Evolutionary conservation across 2,888 invertebrate species (phyloP), one percentile per base, ranked within the genome.

Genomic region (Watsonalla binaria): DNA sequence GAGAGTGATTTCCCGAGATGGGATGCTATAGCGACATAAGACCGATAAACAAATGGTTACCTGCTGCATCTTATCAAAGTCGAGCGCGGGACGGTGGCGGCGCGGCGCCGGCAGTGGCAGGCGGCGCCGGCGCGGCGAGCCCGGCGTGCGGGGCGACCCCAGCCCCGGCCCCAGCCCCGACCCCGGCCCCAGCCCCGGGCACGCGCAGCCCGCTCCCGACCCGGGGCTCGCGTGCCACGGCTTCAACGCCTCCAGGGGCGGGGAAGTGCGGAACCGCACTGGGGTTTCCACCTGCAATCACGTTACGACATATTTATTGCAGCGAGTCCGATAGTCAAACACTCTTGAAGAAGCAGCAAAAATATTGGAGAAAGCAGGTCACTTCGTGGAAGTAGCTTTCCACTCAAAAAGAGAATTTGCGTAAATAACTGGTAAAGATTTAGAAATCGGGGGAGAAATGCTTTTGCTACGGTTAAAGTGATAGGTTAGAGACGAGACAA

Each of bases 1-100:
- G n/a, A n/a, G n/a, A 24, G 24, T 24, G 24, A 24, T 4, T 24
- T 24, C 45, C 6, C 45, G 0, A 46, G 46, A 46, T 24, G 15
- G 8, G 15, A 15, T 9, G 46, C 4, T 15, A 46, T 9, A 24
- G 6, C 14, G 15, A 8, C 15, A 46, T 24, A 15, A 6, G 14
- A 24, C 6, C 5, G 35, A 13, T 0, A 15, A 24, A 24, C 24
- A 24, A 24, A 24, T 24, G 2, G 46, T 51, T 91, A 97, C 97
- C 95, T 97, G 96, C 92, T 97, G 97, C 97, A 98, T 98, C 92
- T 98, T 98, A 87, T 98, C 98, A 84, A 98, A 97, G 92, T 98
- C 97, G 77, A 98, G 93, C 86, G 97, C 97, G 66, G 98, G 98
- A 79, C 97, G 93, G 84, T 95, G 94, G 33, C 93, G 84, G 62